These are phyloP conservation scores for Pyralis farinalis DNA, from an alignment of 2,888 invertebrate genomes.

Conservation along the genomic window DNA sequence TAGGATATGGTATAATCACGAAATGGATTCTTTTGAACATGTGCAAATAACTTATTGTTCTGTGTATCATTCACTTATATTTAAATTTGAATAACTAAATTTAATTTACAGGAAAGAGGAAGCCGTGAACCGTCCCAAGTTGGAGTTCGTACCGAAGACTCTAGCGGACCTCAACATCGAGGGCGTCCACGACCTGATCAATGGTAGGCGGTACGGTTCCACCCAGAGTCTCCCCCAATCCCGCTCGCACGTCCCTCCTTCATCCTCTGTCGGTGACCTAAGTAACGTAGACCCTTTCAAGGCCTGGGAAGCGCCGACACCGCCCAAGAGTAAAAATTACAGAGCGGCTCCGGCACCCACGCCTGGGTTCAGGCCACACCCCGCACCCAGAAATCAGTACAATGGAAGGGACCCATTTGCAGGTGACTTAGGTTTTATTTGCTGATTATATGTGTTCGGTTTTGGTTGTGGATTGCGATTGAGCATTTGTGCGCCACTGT, in stretches of 20 bases:
- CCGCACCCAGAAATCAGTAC: conserved; percentile 62
- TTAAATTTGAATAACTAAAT: too few relatives aligned
- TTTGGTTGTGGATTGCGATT: conserved; percentile 51
- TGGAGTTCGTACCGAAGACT: conserved; percentile 95
- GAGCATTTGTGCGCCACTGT: too few relatives aligned
- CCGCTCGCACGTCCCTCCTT: conserved; percentile 51
- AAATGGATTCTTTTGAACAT: too few relatives aligned
- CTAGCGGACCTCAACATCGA: conserved; percentile 93
- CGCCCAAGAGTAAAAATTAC: conserved; percentile 18
- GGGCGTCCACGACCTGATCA: conserved; percentile 85
- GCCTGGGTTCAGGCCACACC: conserved; percentile 54
- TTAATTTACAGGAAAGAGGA: conserved; percentile 90
- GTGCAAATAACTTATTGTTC: too few relatives aligned
- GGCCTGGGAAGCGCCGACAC: conserved; percentile 60
- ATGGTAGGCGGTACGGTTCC: conserved; percentile 83
- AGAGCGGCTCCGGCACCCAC: conserved; percentile 33
- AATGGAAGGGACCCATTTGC: conserved; percentile 82
- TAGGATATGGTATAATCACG: too few relatives aligned
- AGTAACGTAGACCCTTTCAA: conserved; percentile 53
- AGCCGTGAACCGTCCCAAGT: conserved; percentile 92
- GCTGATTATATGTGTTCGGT: conserved; percentile 40
- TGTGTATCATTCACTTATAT: too few relatives aligned
- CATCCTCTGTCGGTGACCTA: conserved; percentile 66
- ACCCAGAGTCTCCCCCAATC: conserved; percentile 66
- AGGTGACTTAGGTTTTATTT: conserved; percentile 81